Evolutionary conservation across 2,797 vertebrate genomes (phyloP), one percentile per base, ranked within the genome.

Genomic region (Lophotriccus pileatus): DNA sequence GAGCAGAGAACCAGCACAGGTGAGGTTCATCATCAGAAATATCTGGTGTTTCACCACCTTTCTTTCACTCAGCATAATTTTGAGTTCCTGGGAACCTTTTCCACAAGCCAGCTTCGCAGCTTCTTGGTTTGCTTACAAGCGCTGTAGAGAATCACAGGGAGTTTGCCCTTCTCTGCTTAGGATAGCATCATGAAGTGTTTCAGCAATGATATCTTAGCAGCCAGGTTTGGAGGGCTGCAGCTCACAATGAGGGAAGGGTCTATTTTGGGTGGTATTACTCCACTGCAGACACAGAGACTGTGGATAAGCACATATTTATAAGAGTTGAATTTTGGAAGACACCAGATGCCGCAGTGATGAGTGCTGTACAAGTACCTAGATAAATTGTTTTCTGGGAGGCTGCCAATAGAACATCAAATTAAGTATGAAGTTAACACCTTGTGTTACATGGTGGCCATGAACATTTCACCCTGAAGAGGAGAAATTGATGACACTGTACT

Each of bases 231-330:
- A 97, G 46, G 41, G 21, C 62, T 83, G 39, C 39, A 50, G 50
- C 62, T 92, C 50, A 72, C 39, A 69, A 86, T 67, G 56, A 92
- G 43, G 23, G 53, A 95, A 90, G 41, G 39, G 73, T 59, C 73
- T 96, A 94, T 94, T 97, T 95, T 90, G 58, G 32, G 55, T 91
- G 58, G 9, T 75, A 85, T 87, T 92, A 78, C 84, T 93, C 56
- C 19, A 72, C 2, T 84, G 76, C 68, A 79, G 73, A 73, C 37
- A 64, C 34, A 58, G 73, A 84, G 62, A 37, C 12, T 66, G 50
- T 72, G 90, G 78, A 94, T 87, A 95, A 94, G 82, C 32, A 20
- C 47, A 14, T 79, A 67, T 92, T 92, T 89, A 67, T 82, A 86
- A 83, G 36, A 76, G 9, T 10, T 89, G 69, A 87, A 75, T 95